These are phyloP conservation scores for Heliothis peltigera DNA, from an alignment of 2,888 invertebrate species.

Conservation along the genomic window DNA sequence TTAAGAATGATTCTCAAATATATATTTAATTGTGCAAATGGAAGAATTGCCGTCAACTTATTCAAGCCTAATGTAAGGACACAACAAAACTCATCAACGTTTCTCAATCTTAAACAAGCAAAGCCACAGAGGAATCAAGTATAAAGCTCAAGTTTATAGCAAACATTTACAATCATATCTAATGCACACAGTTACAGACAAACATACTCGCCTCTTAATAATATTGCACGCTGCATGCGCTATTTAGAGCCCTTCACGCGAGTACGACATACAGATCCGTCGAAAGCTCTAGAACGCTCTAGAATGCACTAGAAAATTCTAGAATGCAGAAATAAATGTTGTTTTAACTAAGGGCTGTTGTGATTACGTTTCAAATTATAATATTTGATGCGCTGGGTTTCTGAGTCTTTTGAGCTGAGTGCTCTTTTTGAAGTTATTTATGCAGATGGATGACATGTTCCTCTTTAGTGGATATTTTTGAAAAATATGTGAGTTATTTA, in stretches of 20 bases:
- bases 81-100: too few relatives aligned
- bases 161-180: slow-evolving; percentile 12
- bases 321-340: slow-evolving; percentile 36
- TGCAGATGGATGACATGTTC: not conserved
- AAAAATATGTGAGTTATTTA: not conserved
- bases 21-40: too few relatives aligned
- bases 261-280: slow-evolving; percentile 41
- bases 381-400: not conserved
- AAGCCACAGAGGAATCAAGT: not conserved
- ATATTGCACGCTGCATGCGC: slow-evolving; percentile 34
- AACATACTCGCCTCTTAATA: slow-evolving; percentile 32
- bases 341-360: slow-evolving; percentile 1
- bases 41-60: too few relatives aligned
- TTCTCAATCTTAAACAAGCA: not conserved
- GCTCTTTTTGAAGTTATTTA: not conserved
- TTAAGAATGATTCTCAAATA: too few relatives aligned
- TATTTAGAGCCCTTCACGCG: slow-evolving; percentile 33
- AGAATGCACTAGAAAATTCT: slow-evolving; percentile 25
- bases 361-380: slow-evolving; percentile 9
- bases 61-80: too few relatives aligned
- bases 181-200: slow-evolving; percentile 19
- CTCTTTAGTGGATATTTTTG: not conserved
- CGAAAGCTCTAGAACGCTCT: slow-evolving; percentile 26
- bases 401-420: not conserved
- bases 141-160: slow-evolving; percentile 20